Conservation (phyloP, 2,888 invertebrate genomes). For the Dendrolimus houi region DNA sequence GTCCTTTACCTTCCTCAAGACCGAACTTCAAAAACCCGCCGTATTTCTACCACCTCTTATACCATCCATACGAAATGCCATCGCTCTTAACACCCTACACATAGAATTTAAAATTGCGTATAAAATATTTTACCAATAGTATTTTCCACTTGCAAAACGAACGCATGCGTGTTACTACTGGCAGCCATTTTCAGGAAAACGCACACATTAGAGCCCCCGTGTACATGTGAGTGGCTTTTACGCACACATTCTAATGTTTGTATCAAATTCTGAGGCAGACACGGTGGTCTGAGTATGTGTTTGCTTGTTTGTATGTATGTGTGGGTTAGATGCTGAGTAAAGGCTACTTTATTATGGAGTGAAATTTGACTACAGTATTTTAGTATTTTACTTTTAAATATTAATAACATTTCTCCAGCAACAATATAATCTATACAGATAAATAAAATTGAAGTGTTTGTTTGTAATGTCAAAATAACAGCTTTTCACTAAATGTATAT, state of each 20-base stretch:
- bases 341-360: constrained; percentile 27
- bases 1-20: constrained; percentile 66
- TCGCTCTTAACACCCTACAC: background rate
- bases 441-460: too few relatives aligned
- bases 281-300: constrained; percentile 19
- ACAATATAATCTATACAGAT: too few relatives aligned
- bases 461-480: too few relatives aligned
- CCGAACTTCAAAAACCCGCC: constrained; percentile 63
- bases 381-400: too few relatives aligned
- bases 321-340: constrained; percentile 58
- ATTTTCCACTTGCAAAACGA: constrained; percentile 6
- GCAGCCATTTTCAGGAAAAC: constrained; percentile 67
- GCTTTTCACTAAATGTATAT: too few relatives aligned
- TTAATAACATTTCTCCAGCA: too few relatives aligned
- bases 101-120: constrained; percentile 16
- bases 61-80: background rate
- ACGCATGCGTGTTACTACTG: constrained; percentile 49
- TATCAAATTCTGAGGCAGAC: constrained; percentile 44
- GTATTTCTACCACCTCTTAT: constrained; percentile 20
- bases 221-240: constrained; percentile 14
- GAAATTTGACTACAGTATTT: too few relatives aligned
- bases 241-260: constrained; percentile 21
- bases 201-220: constrained; percentile 28
- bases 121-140: background rate
- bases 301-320: constrained; percentile 23